Base-by-base conservation (phyloP, 2,113 vertebrate species). In the Spea bombifrons region DNA sequence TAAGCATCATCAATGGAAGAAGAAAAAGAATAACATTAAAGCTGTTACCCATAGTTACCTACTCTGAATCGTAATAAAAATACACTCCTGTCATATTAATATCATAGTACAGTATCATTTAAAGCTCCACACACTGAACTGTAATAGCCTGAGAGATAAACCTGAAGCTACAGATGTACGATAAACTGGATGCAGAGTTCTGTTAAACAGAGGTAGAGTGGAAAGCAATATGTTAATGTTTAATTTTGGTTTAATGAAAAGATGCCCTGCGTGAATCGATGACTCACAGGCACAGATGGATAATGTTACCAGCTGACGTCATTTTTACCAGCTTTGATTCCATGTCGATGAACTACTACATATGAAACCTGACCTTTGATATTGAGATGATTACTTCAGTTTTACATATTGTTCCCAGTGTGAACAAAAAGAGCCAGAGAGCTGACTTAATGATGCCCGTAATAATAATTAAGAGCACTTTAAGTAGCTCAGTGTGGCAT, bases 201-300 rank as follows among this genome's bases (percentile, higher is more conserved):
- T 12, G 53, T 48, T 74, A 63, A 65, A n/a, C n/a, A 16, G 49
- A 66, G n/a, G 16, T 67, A 45, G 52, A 57, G 8, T 59, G n/a
- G 15, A 76, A 77, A 77, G 47, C 46, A 71, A 66, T 66, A 67
- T 66, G n/a, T 17, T 66, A 66, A 55, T 73, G 49, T 47, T 73
- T 46, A 53, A 6, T 12, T 57, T n/a, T 66, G 61, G 57, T 80
- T 80, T 67, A 43, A 78, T 80, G 45, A 80, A 73, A 80, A 65
- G 49, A 47, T 64, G 61, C 7, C 48, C 71, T 46, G 6, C 7
- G 43, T 65, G 68, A 65, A 76, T 66, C 30, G 64, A 66, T 80
- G 77, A 80, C 63, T 80, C 77, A 80, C 30, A 73, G 43, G 70
- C 63, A 44, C 77, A 80, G 70, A 72, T 78, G 77, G 70, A 73